A percentile compares a stretch with the other conserved stretches of the same genome.
Conservation (phyloP, 2,797 vertebrate species). For the Allobates femoralis region DNA sequence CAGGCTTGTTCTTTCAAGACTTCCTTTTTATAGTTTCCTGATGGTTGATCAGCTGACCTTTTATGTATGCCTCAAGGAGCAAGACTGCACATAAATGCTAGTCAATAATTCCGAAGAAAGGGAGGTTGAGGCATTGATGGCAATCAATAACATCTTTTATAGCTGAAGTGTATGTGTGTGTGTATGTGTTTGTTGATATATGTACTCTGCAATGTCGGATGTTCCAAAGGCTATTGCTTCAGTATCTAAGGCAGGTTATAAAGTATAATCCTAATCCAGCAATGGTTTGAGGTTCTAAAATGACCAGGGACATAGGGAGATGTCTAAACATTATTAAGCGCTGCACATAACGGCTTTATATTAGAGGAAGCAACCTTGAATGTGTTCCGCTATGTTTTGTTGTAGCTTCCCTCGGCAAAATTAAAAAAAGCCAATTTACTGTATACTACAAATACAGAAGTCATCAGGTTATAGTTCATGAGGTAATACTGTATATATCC, state of each 20-base stretch:
- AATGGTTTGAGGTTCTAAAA: too few relatives aligned
- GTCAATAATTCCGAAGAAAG: background rate
- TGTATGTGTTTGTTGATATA: too few relatives aligned
- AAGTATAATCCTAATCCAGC: too few relatives aligned
- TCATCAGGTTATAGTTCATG: too few relatives aligned
- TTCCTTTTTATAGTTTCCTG: constrained; percentile 43
- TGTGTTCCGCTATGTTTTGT: too few relatives aligned
- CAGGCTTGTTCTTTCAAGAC: constrained; percentile 3
- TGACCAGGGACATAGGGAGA: background rate
- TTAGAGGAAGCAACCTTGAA: too few relatives aligned
- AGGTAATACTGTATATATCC: too few relatives aligned
- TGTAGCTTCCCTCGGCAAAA: too few relatives aligned
- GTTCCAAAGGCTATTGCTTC: background rate
- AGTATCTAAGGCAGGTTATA: too few relatives aligned
- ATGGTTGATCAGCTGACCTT: constrained; percentile 32
- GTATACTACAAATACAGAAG: too few relatives aligned
- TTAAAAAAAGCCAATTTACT: too few relatives aligned
- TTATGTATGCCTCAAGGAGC: constrained; percentile 6
- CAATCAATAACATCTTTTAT: background rate
- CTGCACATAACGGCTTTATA: too few relatives aligned
- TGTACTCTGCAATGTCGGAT: background rate
- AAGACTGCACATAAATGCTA: background rate
- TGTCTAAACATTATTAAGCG: background rate
- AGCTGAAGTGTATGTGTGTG: background rate
- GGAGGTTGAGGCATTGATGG: background rate